Conservation (phyloP, 64 coral and sea anemone species). For the Stichodactyla helianthus region DNA sequence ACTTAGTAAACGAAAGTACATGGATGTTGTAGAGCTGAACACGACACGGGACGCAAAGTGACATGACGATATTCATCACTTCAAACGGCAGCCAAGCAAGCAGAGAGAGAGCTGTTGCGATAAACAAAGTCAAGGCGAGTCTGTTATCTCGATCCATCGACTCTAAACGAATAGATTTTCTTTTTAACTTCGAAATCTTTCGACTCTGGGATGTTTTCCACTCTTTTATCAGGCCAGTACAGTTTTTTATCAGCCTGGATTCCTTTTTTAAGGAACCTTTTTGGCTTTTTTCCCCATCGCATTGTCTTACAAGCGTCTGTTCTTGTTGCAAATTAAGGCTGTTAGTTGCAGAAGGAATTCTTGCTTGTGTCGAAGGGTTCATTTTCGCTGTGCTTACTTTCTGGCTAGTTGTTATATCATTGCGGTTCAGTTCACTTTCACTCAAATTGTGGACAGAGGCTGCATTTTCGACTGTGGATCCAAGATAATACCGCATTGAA, state of each 20-base stretch:
- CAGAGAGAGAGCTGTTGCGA: constrained; percentile 1
- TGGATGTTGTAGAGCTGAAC: background rate
- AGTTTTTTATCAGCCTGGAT: background rate
- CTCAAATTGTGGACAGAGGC: background rate
- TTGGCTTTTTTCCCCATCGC: background rate
- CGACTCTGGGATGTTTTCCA: background rate
- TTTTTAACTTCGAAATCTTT: background rate
- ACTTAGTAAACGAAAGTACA: constrained; percentile 1
- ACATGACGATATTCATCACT: constrained; percentile 14
- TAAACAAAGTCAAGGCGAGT: constrained; percentile 22
- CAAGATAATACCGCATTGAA: background rate
- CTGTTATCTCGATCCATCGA: background rate
- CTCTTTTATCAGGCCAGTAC: background rate
- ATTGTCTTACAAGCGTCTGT: background rate
- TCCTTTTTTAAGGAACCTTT: background rate
- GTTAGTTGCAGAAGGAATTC: background rate
- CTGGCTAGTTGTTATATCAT: background rate
- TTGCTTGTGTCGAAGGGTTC: background rate
- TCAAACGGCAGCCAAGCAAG: constrained; percentile 18
- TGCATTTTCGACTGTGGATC: background rate
- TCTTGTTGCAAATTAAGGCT: background rate
- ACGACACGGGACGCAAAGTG: background rate
- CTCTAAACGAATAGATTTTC: background rate
- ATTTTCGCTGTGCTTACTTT: too few relatives aligned
- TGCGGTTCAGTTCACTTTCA: background rate